Percentiles rank a stretch among this genome's conserved stretches.
These are phyloP conservation scores for Myotis yumanensis DNA, from an alignment of 2,113 vertebrate genomes.

Conservation along the genomic window DNA sequence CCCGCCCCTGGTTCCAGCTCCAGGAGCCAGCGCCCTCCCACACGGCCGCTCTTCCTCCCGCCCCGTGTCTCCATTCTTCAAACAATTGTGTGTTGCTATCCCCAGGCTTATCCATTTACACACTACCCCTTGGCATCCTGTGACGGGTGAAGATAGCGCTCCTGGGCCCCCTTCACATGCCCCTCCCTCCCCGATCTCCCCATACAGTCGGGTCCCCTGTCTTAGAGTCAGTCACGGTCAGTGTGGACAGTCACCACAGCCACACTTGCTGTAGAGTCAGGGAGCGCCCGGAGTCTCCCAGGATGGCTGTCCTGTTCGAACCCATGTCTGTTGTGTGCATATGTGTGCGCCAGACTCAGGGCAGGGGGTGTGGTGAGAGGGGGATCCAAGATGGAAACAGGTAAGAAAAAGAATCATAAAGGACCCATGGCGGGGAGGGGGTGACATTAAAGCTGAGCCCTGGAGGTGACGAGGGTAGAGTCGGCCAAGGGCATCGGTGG, in stretches of 20 bases:
- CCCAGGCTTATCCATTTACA: background rate
- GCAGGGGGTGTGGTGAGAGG: accelerated
- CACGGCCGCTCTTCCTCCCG: accelerated
- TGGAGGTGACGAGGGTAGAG: too few species aligned
- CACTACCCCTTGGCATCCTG: background rate
- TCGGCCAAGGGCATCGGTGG: background rate
- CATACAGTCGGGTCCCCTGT: too few species aligned
- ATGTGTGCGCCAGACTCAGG: background rate
- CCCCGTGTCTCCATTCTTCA: background rate
- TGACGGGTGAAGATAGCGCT: background rate
- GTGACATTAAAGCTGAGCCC: background rate
- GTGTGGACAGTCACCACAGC: background rate
- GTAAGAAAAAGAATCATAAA: background rate
- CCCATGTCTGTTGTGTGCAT: background rate
- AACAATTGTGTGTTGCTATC: accelerated
- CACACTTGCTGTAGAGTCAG: background rate
- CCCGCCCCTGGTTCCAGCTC: background rate
- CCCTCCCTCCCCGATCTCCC: background rate
- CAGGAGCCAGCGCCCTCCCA: background rate
- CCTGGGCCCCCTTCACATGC: background rate
- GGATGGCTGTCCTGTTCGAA: background rate
- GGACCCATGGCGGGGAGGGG: background rate
- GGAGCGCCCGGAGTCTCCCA: background rate
- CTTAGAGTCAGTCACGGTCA: background rate
- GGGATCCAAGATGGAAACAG: background rate